Base-by-base conservation (phyloP, 2,113 vertebrate species). In the Choloepus hoffmanni region DNA sequence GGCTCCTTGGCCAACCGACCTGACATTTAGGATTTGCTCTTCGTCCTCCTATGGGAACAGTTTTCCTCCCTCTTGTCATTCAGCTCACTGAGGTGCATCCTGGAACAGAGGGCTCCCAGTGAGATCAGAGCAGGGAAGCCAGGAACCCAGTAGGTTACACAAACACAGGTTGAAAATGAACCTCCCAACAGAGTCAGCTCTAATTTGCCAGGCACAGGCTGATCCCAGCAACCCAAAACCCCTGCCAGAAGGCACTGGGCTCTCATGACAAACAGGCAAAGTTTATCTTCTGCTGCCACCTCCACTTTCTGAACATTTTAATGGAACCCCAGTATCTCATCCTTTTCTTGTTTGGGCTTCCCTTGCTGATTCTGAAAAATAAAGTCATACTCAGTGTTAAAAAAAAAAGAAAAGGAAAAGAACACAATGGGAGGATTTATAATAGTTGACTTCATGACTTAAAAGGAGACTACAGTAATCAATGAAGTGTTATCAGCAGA, bases 21-120 rank as follows among this genome's bases (percentile, higher is more conserved):
- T 67, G 65, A 40, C 88, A 73, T 92, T 96, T 95, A 85, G 86
- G 36, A 36, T 36, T 36, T 36, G 36, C 95, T 50, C 88, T 97
- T 91, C 72, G 48, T 82, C 95, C 78, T 21, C 3, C 95, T 84
- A 48, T 58, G 92, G 62, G 82, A 68, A 86, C 90, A 96, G 70
- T 93, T 97, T 96, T 82, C 40, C 68, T 79, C 50, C 85, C 67
- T 92, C 87, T 78, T 36, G 30, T 89, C 85, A 95, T 95, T 36
- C 76, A 89, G 95, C 63, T 84, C 89, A 63, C 73, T 36, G 87
- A 85, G n/a, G 83, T 88, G 40, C 95, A 90, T 30, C 43, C 74
- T 62, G 79, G n/a, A 73, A 0, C 0, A 97, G 87, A 13, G 30
- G 3, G 74, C 18, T 87, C 90, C 89, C 70, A 70, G 55, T 0